These are phyloP conservation scores for Halcyon senegalensis DNA, from an alignment of 2,113 vertebrate genomes.

Conservation along the genomic window DNA sequence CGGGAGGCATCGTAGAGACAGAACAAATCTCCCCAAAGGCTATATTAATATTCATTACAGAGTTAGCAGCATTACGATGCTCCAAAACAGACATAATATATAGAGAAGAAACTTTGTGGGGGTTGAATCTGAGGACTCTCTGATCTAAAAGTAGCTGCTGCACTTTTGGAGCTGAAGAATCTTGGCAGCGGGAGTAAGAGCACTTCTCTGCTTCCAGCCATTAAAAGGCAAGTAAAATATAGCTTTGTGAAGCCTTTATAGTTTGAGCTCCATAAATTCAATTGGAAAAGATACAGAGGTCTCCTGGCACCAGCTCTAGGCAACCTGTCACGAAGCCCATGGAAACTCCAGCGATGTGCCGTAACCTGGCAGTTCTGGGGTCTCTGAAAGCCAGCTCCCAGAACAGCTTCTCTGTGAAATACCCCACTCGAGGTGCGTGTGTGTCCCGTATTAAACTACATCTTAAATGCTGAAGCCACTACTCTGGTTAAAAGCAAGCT, in stretches of 20 bases:
- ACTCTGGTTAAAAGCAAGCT: background rate
- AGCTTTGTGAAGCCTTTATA: background rate
- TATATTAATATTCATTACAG: background rate
- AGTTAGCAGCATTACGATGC: background rate
- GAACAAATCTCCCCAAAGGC: constrained; percentile 14
- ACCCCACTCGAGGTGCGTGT: accelerated
- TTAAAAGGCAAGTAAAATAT: background rate
- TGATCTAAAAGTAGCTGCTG: constrained; percentile 30
- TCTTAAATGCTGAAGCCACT: accelerated
- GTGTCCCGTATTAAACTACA: background rate
- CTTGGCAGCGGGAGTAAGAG: constrained; percentile 28
- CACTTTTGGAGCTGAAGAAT: background rate
- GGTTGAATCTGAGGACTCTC: background rate
- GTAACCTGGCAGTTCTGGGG: background rate
- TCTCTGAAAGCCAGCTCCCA: background rate
- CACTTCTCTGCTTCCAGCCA: background rate
- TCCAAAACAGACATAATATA: background rate
- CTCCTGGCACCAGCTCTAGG: background rate
- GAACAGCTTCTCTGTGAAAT: accelerated
- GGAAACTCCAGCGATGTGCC: background rate
- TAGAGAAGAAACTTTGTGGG: background rate
- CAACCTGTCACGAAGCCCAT: background rate
- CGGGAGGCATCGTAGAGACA: background rate
- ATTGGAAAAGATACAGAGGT: background rate
- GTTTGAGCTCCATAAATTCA: background rate